Evolutionary conservation across 2,888 invertebrate species (phyloP), one percentile per base, ranked within the genome.

Genomic region (Aquatica leii): DNA sequence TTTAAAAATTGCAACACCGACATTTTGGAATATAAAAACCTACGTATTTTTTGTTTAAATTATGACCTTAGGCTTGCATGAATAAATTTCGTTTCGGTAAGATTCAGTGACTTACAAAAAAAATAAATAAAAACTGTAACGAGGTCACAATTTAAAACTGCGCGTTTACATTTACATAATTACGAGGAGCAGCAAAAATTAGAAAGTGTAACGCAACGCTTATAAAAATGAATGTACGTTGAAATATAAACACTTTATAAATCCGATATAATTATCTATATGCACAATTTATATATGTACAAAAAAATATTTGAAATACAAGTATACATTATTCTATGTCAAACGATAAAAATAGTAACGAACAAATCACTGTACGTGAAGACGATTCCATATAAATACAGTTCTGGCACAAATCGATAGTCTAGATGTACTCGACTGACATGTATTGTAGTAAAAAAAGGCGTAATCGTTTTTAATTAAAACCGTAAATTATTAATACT

Each of bases 251-350:
- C 78, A 79, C 76, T 80, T 78, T 76, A 78, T 79, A 80, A 80
- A 79, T 78, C 78, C 78, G 76, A 77, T 80, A 76, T 78, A 77
- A 77, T 80, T 78, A 80, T 80, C 80, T 81, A 81, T 80, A 81
- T 81, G 81, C 81, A 81, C 81, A 82, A 78, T 80, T 80, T 76
- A 77, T 78, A 77, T 82, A 81, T 82, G 76, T 81, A 82, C 81
- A 82, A 79, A 81, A 77, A 74, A 77, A 78, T 78, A 79, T 74
- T 75, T 73, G 76, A 78, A 77, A 76, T 79, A 78, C 77, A 76
- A 76, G 48, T 66, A 77, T 77, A 78, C 76, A 69, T 66, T 69
- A 68, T 67, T 66, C 65, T 68, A 65, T 62, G 61, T 66, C 62
- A 71, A 73, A 71, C 63, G 67, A 67, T 68, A 73, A 77, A 72